phyloP scores from a whole-genome alignment of 2,797 vertebrate genomes.

The Propithecus perrieri region DNA sequence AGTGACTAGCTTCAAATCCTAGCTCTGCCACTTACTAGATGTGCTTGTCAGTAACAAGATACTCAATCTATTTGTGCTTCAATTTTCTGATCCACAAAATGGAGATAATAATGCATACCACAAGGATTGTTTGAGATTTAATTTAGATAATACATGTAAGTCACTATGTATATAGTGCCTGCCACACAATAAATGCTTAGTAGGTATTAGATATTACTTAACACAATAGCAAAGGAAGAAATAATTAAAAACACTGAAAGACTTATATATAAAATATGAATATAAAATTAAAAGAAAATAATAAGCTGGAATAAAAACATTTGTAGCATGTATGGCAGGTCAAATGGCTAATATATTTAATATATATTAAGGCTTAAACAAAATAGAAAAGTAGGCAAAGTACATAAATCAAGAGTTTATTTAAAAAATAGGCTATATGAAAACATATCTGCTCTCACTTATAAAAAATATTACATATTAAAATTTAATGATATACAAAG shows the following conservation, averaged over 20 bases:
- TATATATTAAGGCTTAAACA: neutral
- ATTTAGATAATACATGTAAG: neutral
- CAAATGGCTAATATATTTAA: neutral
- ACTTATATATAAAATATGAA: neutral
- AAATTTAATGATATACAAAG: neutral
- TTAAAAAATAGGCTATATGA: neutral
- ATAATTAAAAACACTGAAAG: neutral
- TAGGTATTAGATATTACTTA: neutral
- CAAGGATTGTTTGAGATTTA: neutral
- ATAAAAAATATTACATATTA: neutral
- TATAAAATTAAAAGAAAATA: neutral
- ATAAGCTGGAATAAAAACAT: constrained; percentile 4
- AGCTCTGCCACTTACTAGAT: neutral
- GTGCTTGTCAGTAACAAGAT: neutral
- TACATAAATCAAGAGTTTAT: neutral
- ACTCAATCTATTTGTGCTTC: neutral
- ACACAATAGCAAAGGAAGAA: neutral
- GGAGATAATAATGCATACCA: neutral
- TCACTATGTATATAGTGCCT: neutral
- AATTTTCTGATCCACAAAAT: constrained; percentile 14
- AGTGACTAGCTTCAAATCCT: neutral
- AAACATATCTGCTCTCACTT: neutral
- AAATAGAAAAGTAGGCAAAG: constrained; percentile 34
- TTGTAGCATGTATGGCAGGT: neutral
- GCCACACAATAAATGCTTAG: neutral